Evolutionary conservation across 92 coral and sea anemone species (phyloP), one percentile per base, ranked within the genome.

Genomic region (Parazoanthus swiftii): DNA sequence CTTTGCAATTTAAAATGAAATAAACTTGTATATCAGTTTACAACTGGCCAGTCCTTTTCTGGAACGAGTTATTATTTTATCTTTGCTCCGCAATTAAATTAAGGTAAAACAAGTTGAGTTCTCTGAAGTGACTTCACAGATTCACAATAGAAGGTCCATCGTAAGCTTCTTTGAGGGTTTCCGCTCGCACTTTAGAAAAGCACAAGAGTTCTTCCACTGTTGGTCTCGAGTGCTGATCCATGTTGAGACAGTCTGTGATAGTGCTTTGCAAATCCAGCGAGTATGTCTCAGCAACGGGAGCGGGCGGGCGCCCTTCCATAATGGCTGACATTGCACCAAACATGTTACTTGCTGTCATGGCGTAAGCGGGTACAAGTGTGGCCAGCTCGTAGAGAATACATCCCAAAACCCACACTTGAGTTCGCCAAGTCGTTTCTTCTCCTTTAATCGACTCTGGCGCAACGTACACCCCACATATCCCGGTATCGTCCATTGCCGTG

Each of bases 361-460:
- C 94, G 77, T 93, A 97, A 2, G 99, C 97, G n/a, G 99, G 99
- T 39, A 92, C 93, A 71, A 91, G 86, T 6, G 98, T 89, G 0
- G 98, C 93, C 88, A 97, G 79, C 89, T 97, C 99, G 91, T 95
- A 93, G 33, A 94, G 72, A 58, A 95, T 36, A 70, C 99, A 95
- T 0, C 99, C 99, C 46, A 95, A 89, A 44, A 94, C 87, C 99
- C 99, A 97, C 7, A 92, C 95, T 21, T 92, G 92, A 48, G 94
- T 90, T 72, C 90, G 91, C 65, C 93, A 90, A 67, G 95, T 85
- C 13, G 93, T 74, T 36, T 90, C 94, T 74, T 95, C 98, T 11
- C 98, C 98, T 79, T 92, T 92, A 63, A 95, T 88, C 10, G 95
- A 90, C 88, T 97, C 99, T 29, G 99, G 98, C 1, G 99, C 89